Base-by-base conservation (phyloP, 1,140 invertebrate species). In the Drosophila tropicalis region DNA sequence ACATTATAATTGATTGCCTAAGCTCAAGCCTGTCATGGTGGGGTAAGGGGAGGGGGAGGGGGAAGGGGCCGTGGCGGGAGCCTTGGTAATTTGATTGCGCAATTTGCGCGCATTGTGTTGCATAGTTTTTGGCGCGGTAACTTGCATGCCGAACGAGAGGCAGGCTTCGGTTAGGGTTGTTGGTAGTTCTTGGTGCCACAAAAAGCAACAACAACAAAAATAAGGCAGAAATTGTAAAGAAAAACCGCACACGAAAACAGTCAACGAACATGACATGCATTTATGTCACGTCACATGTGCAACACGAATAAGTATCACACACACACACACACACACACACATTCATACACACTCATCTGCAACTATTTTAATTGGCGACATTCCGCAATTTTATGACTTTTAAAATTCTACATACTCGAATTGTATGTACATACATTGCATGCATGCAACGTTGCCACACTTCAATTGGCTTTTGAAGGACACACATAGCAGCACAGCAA, bases 231-330 rank as follows among this genome's bases (percentile, higher is more conserved):
- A 62, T 57, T 36, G 9, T 13, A 60, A 76, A 39, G 57, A 51
- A 51, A 22, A 51, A 51, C 44, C 44, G 10, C 69, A 69, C 76
- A 87, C 84, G 83, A 71, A 83, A 89, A 66, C 83, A 73, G 84
- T 72, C 76, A 87, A 80, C 84, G 75, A 84, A 87, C 83, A 91
- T 85, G 90, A 91, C 90, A 91, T 91, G 90, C 90, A 90, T 91
- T 91, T 91, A 91, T 91, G 90, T 91, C 90, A 91, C 90, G 90
- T 89, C 84, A 89, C 84, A 84, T 89, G 85, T 80, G 77, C 79
- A 89, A 89, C 84, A 84, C 84, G 84, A 84, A 67, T 68, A 81
- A 73, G 68, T 41, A 54, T 62, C 76, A 76, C 64, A 68, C 55
- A 63, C 40, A 75, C 67, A 63, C 63, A 39, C 57, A 55, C 44